Base-by-base conservation (phyloP, 2,888 invertebrate genomes). In the Phalera bucephala region DNA sequence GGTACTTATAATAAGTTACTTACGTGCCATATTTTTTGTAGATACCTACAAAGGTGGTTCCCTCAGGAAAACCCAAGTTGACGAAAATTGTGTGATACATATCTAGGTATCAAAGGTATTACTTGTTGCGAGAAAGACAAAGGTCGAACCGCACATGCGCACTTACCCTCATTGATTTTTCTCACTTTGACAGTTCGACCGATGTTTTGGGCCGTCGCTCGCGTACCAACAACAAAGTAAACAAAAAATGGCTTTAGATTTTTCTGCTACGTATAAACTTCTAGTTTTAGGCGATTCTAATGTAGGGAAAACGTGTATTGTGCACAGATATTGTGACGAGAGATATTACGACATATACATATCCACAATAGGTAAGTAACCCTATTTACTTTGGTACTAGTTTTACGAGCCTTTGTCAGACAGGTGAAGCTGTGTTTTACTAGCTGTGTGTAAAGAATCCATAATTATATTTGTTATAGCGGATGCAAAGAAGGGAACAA, bases 321-420 rank as follows among this genome's bases (percentile, higher is more conserved):
- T 96, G 64, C 96, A 96, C 80, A 92, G 96, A 82, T 96, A 96
- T 72, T 96, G 96, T 78, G 96, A 96, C 79, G 96, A 96, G 82
- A 92, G 95, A 66, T 96, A 95, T 84, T 96, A 96, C 86, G 96
- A 96, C 78, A 95, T 96, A 56, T 96, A 96, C 85, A 96, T 96
- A 88, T 96, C 96, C 30, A 96, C 96, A 52, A 96, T 96, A 89
- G 96, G 96, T 96, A 81, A 93, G 93, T 88, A 42, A 59, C 60
- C 55, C 37, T 71, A 74, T 78, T 81, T 79, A 72, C 66, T 67
- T 76, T 72, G 5, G 3, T 17, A 3, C 6, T 61, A 48, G 49
- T 70, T 80, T 80, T 80, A 80, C 64, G 72, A 67, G 64, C 70
- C 80, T 82, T 83, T 81, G 80, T 84, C 54, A 70, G 68, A 64